Evolutionary conservation across 37 sponge, comb jelly and placozoan genomes (phyloP).

Genomic region (Agelas oroides): DNA sequence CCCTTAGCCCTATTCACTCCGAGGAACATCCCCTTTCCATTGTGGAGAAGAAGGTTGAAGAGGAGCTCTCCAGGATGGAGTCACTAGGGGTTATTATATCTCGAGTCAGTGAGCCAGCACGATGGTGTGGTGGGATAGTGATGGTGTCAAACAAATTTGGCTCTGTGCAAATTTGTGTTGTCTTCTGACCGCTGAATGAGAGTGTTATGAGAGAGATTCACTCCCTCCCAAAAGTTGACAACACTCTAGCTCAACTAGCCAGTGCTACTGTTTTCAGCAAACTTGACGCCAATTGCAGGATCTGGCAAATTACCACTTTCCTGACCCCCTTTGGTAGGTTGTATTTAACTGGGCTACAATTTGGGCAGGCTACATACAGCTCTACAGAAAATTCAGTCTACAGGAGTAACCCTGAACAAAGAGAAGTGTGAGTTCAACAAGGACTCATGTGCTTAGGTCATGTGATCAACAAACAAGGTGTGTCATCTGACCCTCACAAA

Average conservation of each 20-base stretch:
- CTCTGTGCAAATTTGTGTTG: constrained; percentile 33
- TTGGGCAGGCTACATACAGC: constrained; percentile 28
- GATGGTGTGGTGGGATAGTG: constrained; percentile 45
- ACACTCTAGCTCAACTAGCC: neutral
- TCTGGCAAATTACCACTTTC: constrained; percentile 1
- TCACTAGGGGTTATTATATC: constrained; percentile 23
- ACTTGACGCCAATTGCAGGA: neutral
- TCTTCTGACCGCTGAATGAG: constrained; percentile 21
- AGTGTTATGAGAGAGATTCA: neutral
- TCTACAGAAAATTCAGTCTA: constrained; percentile 31
- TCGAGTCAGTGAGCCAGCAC: constrained; percentile 30
- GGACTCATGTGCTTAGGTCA: constrained; percentile 44
- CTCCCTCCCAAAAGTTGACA: neutral
- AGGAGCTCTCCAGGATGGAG: constrained; percentile 39
- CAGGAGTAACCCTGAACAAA: constrained; percentile 40
- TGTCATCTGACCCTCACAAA: constrained; percentile 56
- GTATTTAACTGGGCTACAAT: neutral
- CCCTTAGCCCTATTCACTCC: constrained; percentile 35
- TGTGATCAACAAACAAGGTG: constrained; percentile 27
- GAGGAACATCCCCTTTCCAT: constrained; percentile 29
- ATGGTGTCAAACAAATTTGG: constrained; percentile 32
- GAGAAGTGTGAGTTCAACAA: constrained; percentile 55
- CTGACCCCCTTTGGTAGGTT: neutral
- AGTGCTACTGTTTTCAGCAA: neutral
- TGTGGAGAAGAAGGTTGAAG: constrained; percentile 21